Conservation (phyloP, 2,888 invertebrate genomes). For the Antitype chi region DNA sequence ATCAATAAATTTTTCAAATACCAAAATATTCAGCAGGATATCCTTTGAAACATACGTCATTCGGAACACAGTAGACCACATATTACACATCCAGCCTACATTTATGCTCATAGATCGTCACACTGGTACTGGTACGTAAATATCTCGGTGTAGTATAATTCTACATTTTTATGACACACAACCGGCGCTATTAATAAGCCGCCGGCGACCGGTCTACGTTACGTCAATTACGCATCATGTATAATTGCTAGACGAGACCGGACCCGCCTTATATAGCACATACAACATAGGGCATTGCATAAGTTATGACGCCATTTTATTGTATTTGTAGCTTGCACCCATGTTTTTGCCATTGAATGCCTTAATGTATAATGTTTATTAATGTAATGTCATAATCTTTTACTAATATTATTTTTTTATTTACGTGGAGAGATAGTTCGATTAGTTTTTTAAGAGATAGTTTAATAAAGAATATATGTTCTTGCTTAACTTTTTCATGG, state of each 20-base stretch:
- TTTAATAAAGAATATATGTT: not conserved
- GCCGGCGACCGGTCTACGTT: conserved; percentile 78
- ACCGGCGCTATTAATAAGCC: conserved; percentile 69
- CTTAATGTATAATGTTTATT: conserved; percentile 20
- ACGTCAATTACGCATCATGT: conserved; percentile 82
- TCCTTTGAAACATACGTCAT: not conserved
- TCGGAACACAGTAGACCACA: conserved; percentile 1
- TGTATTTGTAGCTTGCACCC: conserved; percentile 34
- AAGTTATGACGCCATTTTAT: conserved; percentile 63
- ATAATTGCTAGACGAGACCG: conserved; percentile 74
- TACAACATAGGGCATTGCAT: conserved; percentile 65
- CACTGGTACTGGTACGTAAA: conserved; percentile 28
- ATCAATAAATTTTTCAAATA: not conserved
- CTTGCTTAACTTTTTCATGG: not conserved
- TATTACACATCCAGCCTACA: not conserved
- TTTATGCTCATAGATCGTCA: conserved; percentile 26
- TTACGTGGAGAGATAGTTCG: not conserved
- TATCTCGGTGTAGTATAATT: conserved; percentile 36
- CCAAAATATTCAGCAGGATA: not conserved
- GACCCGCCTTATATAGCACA: conserved; percentile 70
- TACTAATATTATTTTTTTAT: not conserved
- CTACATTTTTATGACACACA: conserved; percentile 66
- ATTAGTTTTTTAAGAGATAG: not conserved
- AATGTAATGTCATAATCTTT: conserved; percentile 34
- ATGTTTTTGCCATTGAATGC: conserved; percentile 28